A percentile compares a stretch with the other conserved stretches of the same genome.
Evolutionary conservation across 2,797 vertebrate species (phyloP).

Genomic region (Microtus obscurus): DNA sequence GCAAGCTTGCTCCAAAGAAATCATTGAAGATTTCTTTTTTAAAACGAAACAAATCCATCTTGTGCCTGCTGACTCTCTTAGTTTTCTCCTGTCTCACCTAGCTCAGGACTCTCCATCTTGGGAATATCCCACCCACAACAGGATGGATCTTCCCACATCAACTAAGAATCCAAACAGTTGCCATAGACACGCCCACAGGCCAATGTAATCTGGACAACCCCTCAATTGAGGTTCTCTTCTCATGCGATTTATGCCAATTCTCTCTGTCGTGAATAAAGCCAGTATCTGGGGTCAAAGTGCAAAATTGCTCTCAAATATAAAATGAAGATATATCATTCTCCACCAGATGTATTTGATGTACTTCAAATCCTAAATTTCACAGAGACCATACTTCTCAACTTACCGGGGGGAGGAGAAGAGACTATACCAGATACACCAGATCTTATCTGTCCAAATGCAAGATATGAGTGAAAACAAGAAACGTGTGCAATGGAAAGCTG

Average conservation of each 20-base stretch:
- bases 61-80: not conserved
- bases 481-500: not conserved
- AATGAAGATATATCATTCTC: not conserved
- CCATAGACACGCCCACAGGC: not conserved
- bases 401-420: not conserved
- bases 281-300: not conserved
- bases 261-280: not conserved
- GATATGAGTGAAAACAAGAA: constrained; percentile 45
- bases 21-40: not conserved
- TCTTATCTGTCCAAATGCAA: constrained; percentile 18
- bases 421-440: not conserved
- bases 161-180: not conserved
- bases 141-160: not conserved
- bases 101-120: too few relatives aligned
- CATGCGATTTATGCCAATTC: not conserved
- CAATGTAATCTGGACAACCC: not conserved
- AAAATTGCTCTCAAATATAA: not conserved
- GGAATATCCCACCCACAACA: not conserved
- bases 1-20: constrained; percentile 24
- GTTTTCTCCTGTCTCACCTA: not conserved
- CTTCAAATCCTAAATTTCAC: constrained; percentile 26
- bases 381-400: constrained; percentile 2
- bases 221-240: not conserved
- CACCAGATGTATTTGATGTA: not conserved
- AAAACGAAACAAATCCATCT: not conserved